phyloP scores from a whole-genome alignment of 2,888 invertebrate species.

The Hipparchia sbordonii region DNA sequence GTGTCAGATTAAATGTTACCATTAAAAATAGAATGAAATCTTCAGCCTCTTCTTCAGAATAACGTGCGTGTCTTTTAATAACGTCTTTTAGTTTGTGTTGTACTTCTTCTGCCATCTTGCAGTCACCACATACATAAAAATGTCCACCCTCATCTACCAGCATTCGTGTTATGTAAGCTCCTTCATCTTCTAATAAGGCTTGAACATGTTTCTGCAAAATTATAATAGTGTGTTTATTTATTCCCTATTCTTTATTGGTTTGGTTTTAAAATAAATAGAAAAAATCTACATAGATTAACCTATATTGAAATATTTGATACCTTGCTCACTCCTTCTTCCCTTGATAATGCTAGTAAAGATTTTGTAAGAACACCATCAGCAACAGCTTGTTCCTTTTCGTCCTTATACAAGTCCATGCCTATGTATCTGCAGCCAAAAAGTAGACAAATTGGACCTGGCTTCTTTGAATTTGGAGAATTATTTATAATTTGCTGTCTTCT shows the following conservation, averaged over 20 bases:
- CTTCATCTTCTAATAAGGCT: slow-evolving; percentile 90
- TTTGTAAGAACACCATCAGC: slow-evolving; percentile 87
- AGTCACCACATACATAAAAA: slow-evolving; percentile 98
- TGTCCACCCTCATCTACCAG: slow-evolving; percentile 91
- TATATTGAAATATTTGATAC: slow-evolving; percentile 67
- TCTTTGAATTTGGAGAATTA: slow-evolving; percentile 41
- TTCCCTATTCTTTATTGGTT: not conserved
- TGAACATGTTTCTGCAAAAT: slow-evolving; percentile 93
- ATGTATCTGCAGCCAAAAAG: slow-evolving; percentile 94
- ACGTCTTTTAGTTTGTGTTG: slow-evolving; percentile 93
- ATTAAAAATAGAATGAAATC: slow-evolving; percentile 91
- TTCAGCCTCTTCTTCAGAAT: slow-evolving; percentile 90
- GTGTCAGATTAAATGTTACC: slow-evolving; percentile 76
- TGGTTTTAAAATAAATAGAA: not conserved
- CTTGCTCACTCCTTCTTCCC: slow-evolving; percentile 89
- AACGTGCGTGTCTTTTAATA: slow-evolving; percentile 85
- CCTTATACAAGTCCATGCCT: slow-evolving; percentile 90
- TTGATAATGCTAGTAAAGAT: slow-evolving; percentile 90
- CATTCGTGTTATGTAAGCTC: slow-evolving; percentile 88
- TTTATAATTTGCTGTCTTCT: slow-evolving; percentile 66
- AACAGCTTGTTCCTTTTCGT: slow-evolving; percentile 89
- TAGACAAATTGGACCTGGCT: slow-evolving; percentile 85
- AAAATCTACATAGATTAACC: no score
- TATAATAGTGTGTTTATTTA: not conserved
- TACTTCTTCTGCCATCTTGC: slow-evolving; percentile 98